Evolutionary conservation across 2,797 vertebrate genomes (phyloP).

Genomic region (Caiman crocodilus): DNA sequence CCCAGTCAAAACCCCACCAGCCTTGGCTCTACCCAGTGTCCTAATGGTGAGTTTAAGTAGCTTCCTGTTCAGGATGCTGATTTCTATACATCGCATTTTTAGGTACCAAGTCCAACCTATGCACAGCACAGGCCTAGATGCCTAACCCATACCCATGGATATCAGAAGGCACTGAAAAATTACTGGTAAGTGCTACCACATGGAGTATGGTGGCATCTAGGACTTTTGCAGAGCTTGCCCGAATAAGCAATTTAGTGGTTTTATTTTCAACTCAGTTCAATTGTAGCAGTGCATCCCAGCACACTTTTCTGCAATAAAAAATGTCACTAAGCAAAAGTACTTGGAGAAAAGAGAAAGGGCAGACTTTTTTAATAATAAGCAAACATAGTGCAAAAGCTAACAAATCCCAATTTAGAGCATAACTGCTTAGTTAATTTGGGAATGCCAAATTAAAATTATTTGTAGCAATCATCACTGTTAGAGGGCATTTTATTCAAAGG

Average conservation of each 20-base stretch:
- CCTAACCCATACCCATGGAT: too few species aligned
- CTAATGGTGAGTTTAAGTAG: too few species aligned
- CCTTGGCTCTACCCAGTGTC: too few species aligned
- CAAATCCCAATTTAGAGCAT: constrained; percentile 16
- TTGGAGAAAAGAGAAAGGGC: neutral
- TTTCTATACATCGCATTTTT: too few species aligned
- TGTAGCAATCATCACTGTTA: constrained; percentile 37
- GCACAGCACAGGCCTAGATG: too few species aligned
- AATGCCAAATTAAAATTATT: neutral
- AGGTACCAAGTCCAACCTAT: too few species aligned
- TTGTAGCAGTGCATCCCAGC: constrained; percentile 33
- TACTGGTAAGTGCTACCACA: too few species aligned
- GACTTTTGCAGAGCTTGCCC: neutral
- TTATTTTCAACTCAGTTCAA: constrained; percentile 17
- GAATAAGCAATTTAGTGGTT: constrained; percentile 21
- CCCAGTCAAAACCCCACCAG: too few species aligned
- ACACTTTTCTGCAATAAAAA: constrained; percentile 41
- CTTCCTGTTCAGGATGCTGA: too few species aligned
- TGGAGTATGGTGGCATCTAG: neutral
- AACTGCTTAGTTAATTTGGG: constrained; percentile 38
- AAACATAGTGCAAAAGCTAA: constrained; percentile 12
- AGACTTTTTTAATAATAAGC: constrained; percentile 8
- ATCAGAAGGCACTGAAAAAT: too few species aligned
- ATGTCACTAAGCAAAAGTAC: constrained; percentile 24
- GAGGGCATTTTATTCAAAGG: constrained; percentile 47